Evolutionary conservation across 2,113 vertebrate species (phyloP), one percentile per base, ranked within the genome.

Genomic region (Willisornis vidua): DNA sequence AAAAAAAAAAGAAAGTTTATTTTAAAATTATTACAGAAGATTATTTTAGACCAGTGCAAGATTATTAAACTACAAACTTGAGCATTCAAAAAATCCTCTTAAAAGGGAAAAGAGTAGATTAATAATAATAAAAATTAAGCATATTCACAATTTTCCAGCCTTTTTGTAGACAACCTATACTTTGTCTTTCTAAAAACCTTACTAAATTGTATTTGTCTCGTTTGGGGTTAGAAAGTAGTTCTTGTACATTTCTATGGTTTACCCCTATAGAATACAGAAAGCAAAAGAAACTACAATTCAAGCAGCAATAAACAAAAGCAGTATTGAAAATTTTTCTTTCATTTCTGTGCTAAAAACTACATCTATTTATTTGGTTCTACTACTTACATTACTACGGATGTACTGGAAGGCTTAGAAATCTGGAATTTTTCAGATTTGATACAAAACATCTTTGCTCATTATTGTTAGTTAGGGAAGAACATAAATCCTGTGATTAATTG

Each of bases 161-260:
- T 45, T 39, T 70, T 65, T 71, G 35, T 33, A 66, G 35, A 29
- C 17, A 66, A 39, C 19, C 28, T 59, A 74, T 68, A 58, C 9
- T 45, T 70, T 19, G 95, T 96, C 55, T 94, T 97, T 48, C 90
- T 81, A 97, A 75, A 48, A 97, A 96, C 57, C 74, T 95, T 55
- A 95, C 87, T 49, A 96, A 94, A 79, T 83, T 96, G 52, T 87
- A 97, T 97, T 81, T 97, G 63, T 97, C 95, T 73, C 85, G 26
- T 77, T 67, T 92, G 6, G 89, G 89, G 15, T 80, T 90, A 74
- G 91, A 73, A 82, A 65, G 19, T 16, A 43, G 35, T 45, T 97
- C 96, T 74, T 82, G 73, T 43, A 37, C 48, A 74, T 82, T 46
- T 71, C 70, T 95, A 51, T 8, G 41, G 31, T 91, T 96, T 78